Base-by-base conservation (phyloP, 2,888 invertebrate genomes). In the Cheilosia urbana region DNA sequence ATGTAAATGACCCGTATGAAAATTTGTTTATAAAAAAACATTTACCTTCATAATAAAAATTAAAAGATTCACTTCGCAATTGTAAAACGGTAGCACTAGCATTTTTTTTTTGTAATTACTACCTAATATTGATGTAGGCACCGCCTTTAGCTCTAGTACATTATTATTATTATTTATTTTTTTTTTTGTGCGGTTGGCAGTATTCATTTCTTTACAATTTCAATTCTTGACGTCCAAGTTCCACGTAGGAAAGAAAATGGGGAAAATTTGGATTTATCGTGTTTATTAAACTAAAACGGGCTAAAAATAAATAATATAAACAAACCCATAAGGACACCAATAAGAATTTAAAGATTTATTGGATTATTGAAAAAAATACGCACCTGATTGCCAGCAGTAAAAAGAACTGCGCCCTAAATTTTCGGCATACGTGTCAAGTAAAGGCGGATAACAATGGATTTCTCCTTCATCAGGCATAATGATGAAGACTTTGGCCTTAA, bases 211-310 rank as follows among this genome's bases (percentile, higher is more conserved):
- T 42, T 19, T 57, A 11, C 47, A 47, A 30, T 66, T 55, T 63
- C 9, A 0, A 49, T 76, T 69, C 51, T 79, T 87, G 87, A 87
- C 87, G 58, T 80, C 30, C 63, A 55, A 63, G 87, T 83, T 87
- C 87, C 87, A 87, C 87, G 87, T 87, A 80, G 77, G 62, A 80
- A 82, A 57, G 19, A 79, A 87, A 87, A 87, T 85, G 79, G 72
- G 76, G 75, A 78, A 73, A 78, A 68, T 34, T 78, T 21, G 17
- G 40, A 66, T 24, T 68, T 72, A 62, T 60, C 42, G 62, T 83
- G 66, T 72, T 72, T 73, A 55, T 68, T 68, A 66, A 62, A 66
- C 34, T 65, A 63, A 42, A 21, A 45, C 42, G 40, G 19, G 27
- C 66, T 66, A 68, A 73, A 78, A 78, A 73, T 66, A 83, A 60